Conservation (phyloP, 2,113 vertebrate genomes). For the Sebastes schlegelii region DNA sequence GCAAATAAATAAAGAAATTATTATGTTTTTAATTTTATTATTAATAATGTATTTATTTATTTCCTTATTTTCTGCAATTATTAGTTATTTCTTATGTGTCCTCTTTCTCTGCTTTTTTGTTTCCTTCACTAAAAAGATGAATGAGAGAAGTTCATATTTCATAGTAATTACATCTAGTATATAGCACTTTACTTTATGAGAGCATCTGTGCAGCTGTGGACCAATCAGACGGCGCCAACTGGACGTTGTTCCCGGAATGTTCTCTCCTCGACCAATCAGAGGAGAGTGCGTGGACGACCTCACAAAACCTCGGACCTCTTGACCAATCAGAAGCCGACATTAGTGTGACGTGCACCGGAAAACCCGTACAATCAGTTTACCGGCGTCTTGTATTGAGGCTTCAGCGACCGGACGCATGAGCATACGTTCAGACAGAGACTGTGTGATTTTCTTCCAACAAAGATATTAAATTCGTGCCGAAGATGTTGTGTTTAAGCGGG, state of each 20-base stretch:
- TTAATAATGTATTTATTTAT: no score
- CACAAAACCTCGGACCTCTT: conserved; percentile 14
- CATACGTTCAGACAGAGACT: no score
- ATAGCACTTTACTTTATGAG: neutral
- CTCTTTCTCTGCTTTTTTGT: no score
- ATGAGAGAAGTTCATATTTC: neutral
- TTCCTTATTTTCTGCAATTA: no score
- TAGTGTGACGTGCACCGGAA: conserved; percentile 62
- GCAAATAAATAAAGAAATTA: no score
- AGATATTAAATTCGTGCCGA: conserved; percentile 30
- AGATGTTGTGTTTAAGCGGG: conserved; percentile 86
- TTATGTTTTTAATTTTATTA: no score
- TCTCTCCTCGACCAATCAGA: conserved; percentile 62
- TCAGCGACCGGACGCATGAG: conserved; percentile 16
- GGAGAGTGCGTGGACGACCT: conserved; percentile 54
- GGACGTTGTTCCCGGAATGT: conserved; percentile 78
- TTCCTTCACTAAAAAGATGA: no score
- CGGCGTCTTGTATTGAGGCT: conserved; percentile 57
- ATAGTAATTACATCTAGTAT: neutral
- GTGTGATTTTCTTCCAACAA: neutral
- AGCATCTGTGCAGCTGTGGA: conserved; percentile 20
- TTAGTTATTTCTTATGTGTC: no score
- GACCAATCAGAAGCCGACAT: conserved; percentile 77
- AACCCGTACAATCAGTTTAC: conserved; percentile 50
- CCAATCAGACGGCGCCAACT: conserved; percentile 93